Conservation (phyloP, 2,888 invertebrate species). For the Gibbula magus region DNA sequence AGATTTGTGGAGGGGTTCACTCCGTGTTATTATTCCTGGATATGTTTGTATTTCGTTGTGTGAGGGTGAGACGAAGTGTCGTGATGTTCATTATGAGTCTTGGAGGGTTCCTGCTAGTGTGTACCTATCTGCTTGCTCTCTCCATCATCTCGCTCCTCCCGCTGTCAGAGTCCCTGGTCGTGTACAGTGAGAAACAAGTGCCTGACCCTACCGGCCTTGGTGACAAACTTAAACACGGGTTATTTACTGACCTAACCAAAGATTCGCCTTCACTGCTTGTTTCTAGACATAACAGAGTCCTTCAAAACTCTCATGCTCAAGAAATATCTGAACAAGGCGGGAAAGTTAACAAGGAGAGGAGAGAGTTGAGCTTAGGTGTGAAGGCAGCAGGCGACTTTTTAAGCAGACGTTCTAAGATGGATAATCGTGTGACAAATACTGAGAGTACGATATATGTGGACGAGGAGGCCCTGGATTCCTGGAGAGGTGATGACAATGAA, state of each 20-base stretch:
- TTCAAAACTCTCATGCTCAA: constrained; percentile 8
- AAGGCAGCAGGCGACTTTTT: not conserved
- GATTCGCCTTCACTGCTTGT: constrained; percentile 11
- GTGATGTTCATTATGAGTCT: constrained; percentile 31
- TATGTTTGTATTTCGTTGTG: constrained; percentile 25
- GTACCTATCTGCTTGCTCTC: constrained; percentile 28
- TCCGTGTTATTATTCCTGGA: constrained; percentile 17
- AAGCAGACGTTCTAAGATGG: not conserved
- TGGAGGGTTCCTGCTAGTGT: constrained; percentile 27
- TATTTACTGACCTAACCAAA: not conserved
- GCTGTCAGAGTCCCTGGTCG: not conserved
- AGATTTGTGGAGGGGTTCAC: not conserved
- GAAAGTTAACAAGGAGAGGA: not conserved
- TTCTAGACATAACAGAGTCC: constrained; percentile 22
- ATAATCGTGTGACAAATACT: constrained; percentile 11
- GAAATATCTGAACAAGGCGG: constrained; percentile 11
- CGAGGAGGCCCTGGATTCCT: not conserved
- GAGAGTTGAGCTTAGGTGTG: not conserved
- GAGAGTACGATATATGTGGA: constrained; percentile 12
- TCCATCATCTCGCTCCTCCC: constrained; percentile 29
- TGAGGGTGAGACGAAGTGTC: constrained; percentile 31
- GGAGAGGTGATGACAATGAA: constrained; percentile 12
- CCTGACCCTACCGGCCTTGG: not conserved
- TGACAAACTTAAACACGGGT: not conserved
- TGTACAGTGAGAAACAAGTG: not conserved